A percentile compares a stretch with the other conserved stretches of the same genome.
phyloP scores from a whole-genome alignment of 2,888 invertebrate genomes.

The Ophioninae sp. region DNA sequence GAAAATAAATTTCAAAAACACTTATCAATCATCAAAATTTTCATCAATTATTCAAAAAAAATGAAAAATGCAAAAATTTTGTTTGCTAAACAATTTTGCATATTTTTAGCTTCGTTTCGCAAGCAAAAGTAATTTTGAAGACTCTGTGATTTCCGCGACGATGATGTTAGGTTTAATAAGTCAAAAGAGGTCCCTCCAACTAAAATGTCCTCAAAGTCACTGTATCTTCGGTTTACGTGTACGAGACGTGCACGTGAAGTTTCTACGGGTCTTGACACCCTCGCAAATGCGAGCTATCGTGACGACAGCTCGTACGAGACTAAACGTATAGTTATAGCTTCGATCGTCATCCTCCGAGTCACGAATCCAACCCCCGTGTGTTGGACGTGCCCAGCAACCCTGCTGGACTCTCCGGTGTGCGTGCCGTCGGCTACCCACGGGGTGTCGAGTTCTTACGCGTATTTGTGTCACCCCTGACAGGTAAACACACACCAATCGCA shows the following conservation, averaged over 20 bases:
- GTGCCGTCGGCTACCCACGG: slow-evolving; percentile 10
- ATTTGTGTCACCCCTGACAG: background rate
- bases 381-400: slow-evolving; percentile 21
- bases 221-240: background rate
- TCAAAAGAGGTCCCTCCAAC: no score
- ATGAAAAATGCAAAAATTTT: no score
- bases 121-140: no score
- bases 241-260: background rate
- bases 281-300: slow-evolving; percentile 34
- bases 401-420: slow-evolving; percentile 35
- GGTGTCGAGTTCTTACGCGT: slow-evolving; percentile 21
- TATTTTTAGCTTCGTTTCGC: no score
- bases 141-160: no score
- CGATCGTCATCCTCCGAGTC: slow-evolving; percentile 41
- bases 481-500: background rate
- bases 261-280: background rate
- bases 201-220: background rate
- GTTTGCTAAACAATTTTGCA: no score
- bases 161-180: no score
- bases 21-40: no score
- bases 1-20: no score
- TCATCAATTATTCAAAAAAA: no score
- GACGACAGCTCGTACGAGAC: slow-evolving; percentile 38
- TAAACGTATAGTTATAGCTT: slow-evolving; percentile 9
- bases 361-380: slow-evolving; percentile 41